These are phyloP conservation scores for Seladonia tumulorum DNA, from an alignment of 2,888 invertebrate genomes.

Conservation along the genomic window DNA sequence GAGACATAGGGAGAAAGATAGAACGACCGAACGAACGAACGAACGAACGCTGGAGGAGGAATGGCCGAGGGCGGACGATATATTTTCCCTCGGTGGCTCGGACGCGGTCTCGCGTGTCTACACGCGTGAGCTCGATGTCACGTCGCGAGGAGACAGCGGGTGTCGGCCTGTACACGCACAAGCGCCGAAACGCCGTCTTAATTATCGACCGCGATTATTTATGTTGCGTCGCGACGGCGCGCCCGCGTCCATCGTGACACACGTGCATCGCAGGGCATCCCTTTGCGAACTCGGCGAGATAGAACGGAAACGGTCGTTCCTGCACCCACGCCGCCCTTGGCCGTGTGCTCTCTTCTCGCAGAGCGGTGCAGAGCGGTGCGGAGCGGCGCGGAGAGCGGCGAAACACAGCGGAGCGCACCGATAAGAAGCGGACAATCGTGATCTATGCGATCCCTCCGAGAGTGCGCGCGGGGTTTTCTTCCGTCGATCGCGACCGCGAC, in stretches of 20 bases:
- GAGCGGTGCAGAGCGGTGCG: neutral
- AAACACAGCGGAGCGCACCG: neutral
- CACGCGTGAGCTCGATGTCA: constrained; percentile 74
- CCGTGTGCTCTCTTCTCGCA: neutral
- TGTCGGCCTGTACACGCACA: constrained; percentile 72
- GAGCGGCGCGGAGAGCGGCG: neutral
- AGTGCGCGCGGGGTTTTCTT: neutral
- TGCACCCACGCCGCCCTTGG: constrained; percentile 23
- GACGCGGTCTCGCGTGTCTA: constrained; percentile 75
- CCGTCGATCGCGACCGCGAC: neutral
- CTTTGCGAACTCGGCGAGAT: constrained; percentile 9
- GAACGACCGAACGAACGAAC: neutral
- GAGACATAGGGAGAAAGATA: neutral
- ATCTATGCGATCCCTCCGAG: constrained; percentile 13
- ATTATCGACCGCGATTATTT: constrained; percentile 77
- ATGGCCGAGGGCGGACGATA: constrained; percentile 59
- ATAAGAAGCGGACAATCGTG: constrained; percentile 1
- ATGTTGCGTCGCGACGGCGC: constrained; percentile 56
- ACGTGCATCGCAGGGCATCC: constrained; percentile 21
- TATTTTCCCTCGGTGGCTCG: constrained; percentile 52
- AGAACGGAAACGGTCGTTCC: constrained; percentile 12
- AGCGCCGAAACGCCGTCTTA: constrained; percentile 74
- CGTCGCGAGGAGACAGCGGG: constrained; percentile 78
- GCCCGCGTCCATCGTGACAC: constrained; percentile 4
- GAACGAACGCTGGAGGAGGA: constrained; percentile 24